Conservation (phyloP, 2,888 invertebrate genomes). For the Agrochola litura region DNA sequence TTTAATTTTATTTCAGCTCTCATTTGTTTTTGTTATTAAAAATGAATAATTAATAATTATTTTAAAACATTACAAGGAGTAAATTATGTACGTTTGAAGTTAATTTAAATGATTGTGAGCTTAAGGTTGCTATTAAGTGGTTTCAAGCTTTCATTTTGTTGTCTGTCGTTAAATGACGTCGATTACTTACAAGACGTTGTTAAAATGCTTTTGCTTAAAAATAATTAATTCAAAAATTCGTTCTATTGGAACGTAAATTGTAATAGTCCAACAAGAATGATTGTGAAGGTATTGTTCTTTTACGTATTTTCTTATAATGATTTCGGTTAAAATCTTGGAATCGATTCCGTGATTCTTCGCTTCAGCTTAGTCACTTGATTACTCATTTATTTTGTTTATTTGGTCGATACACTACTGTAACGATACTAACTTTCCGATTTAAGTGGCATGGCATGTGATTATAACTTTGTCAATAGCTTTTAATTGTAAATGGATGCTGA, state of each 20-base stretch:
- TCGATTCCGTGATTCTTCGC: conserved; percentile 85
- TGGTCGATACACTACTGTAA: conserved; percentile 62
- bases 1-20: conserved; percentile 70
- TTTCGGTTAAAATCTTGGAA: conserved; percentile 81
- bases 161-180: conserved; percentile 47
- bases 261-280: conserved; percentile 22
- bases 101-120: conserved; percentile 64
- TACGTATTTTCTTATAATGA: conserved; percentile 59
- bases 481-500: conserved; percentile 67
- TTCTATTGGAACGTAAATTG: conserved; percentile 35
- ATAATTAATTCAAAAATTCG: conserved; percentile 23
- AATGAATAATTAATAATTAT: conserved; percentile 80
- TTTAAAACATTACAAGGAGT: conserved; percentile 90
- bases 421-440: conserved; percentile 60
- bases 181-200: conserved; percentile 43
- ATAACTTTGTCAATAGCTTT: conserved; percentile 64
- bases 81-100: conserved; percentile 81
- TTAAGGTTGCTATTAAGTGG: conserved; percentile 71
- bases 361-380: conserved; percentile 69
- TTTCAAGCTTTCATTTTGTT: conserved; percentile 69
- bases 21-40: conserved; percentile 73
- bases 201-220: conserved; percentile 61
- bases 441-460: conserved; percentile 83
- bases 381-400: conserved; percentile 63
- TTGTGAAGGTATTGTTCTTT: conserved; percentile 44